These are phyloP conservation scores for Amblyornis subalaris DNA, from an alignment of 2,113 vertebrate species.

Conservation along the genomic window DNA sequence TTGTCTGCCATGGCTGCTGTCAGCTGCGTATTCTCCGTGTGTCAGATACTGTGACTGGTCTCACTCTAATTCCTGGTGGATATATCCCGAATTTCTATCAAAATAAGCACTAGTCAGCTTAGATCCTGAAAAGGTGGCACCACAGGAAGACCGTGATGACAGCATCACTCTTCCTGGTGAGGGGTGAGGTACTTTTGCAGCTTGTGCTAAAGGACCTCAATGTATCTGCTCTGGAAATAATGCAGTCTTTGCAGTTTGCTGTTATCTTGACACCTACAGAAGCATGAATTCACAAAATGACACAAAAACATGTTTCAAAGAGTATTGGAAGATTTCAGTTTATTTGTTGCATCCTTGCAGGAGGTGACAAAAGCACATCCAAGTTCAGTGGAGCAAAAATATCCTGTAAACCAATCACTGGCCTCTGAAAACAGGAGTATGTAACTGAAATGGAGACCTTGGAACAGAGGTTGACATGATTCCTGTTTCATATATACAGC, in stretches of 20 bases:
- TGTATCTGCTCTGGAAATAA: neutral
- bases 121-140: neutral
- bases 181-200: neutral
- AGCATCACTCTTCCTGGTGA: rapidly evolving
- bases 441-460: neutral
- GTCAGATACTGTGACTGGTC: neutral
- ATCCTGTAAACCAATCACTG: neutral
- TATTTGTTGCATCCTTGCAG: neutral
- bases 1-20: neutral
- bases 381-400: neutral
- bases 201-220: neutral
- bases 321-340: neutral
- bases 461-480: neutral
- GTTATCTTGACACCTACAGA: neutral
- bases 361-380: neutral
- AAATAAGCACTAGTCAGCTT: neutral
- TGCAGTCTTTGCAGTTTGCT: neutral
- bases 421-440: neutral
- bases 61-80: neutral
- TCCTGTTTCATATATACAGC: neutral
- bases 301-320: neutral
- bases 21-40: neutral
- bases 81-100: neutral
- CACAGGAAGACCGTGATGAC: neutral
- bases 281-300: neutral